Evolutionary conservation across 2,113 vertebrate species (phyloP).

Genomic region (Amphiprion percula): DNA sequence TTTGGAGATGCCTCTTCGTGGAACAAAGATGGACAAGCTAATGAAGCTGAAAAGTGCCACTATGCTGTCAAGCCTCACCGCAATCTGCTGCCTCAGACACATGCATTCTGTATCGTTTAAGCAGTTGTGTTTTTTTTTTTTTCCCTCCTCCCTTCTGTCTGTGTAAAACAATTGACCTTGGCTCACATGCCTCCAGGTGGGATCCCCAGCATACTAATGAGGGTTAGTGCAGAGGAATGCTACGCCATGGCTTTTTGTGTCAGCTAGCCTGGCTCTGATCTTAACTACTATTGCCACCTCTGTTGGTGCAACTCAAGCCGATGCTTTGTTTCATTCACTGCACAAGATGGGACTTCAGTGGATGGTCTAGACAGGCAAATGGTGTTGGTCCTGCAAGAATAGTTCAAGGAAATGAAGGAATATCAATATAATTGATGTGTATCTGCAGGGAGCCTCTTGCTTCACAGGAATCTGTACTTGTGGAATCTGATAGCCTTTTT

Average conservation of each 20-base stretch:
- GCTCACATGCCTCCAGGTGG: constrained; percentile 74
- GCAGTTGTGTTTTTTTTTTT: constrained; percentile 43
- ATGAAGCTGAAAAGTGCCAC: constrained; percentile 50
- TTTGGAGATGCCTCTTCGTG: constrained; percentile 20
- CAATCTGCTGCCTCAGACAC: constrained; percentile 31
- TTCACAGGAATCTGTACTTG: constrained; percentile 21
- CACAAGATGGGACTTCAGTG: constrained; percentile 13
- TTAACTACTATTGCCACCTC: constrained; percentile 46
- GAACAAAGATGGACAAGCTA: constrained; percentile 60
- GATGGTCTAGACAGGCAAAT: constrained; percentile 36
- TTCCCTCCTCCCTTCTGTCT: constrained; percentile 31
- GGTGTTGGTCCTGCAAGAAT: constrained; percentile 9
- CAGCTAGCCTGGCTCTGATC: constrained; percentile 62
- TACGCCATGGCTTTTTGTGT: constrained; percentile 51
- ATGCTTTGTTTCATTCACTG: constrained; percentile 47
- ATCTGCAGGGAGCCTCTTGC: constrained; percentile 19
- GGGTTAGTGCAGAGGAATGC: constrained; percentile 63
- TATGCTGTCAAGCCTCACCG: constrained; percentile 24
- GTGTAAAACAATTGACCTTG: constrained; percentile 77
- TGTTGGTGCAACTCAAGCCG: constrained; percentile 53
- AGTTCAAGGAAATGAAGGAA: constrained; percentile 37
- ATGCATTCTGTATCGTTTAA: constrained; percentile 40
- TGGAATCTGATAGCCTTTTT: constrained; percentile 20
- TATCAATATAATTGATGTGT: constrained; percentile 31
- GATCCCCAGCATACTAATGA: constrained; percentile 77